These are phyloP conservation scores for Prinia subflava DNA, from an alignment of 2,113 vertebrate genomes.

Conservation along the genomic window DNA sequence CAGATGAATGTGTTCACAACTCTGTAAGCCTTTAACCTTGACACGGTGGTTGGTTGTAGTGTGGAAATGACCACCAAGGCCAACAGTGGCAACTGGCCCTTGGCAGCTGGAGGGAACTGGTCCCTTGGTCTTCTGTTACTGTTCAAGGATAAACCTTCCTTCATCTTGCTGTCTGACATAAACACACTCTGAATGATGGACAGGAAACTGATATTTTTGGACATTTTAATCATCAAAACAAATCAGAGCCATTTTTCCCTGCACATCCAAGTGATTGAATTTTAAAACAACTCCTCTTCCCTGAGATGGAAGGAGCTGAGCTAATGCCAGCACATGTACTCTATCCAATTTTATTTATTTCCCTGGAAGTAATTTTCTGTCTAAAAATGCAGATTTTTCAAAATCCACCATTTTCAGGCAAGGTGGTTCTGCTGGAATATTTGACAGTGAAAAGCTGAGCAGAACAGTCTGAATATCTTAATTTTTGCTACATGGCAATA, in stretches of 20 bases:
- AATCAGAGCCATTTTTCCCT: neutral
- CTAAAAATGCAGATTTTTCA: neutral
- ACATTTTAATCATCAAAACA: constrained; percentile 5
- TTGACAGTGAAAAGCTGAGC: neutral
- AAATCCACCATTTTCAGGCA: neutral
- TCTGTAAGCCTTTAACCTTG: neutral
- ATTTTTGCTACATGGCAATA: neutral
- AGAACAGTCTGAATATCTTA: neutral
- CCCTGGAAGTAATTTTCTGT: neutral
- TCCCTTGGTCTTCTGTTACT: neutral
- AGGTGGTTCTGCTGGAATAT: neutral
- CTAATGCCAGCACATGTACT: neutral
- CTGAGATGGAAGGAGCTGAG: neutral
- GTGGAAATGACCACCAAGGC: neutral
- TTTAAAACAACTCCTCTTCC: neutral
- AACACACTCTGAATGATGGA: neutral
- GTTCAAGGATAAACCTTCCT: neutral
- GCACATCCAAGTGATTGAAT: neutral
- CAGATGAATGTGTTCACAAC: neutral
- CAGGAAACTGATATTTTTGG: neutral
- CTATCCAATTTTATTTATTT: neutral
- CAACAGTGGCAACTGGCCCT: neutral
- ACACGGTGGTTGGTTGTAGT: neutral
- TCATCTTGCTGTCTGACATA: neutral
- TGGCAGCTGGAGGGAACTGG: neutral